These are phyloP conservation scores for Agonum fuliginosum DNA, from an alignment of 2,888 invertebrate genomes.

Conservation along the genomic window DNA sequence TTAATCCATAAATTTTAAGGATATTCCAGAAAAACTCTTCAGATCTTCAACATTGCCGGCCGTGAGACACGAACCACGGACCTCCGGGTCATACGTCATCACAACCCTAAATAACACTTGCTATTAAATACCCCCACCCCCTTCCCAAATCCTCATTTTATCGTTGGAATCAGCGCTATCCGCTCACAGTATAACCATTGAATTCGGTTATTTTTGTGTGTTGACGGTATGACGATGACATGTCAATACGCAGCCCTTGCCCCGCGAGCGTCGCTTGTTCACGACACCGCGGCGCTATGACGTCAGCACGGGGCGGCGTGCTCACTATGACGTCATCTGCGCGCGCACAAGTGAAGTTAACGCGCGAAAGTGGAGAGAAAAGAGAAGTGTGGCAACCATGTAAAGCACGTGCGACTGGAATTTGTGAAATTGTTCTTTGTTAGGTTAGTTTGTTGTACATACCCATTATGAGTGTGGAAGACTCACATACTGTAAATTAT, in stretches of 20 bases:
- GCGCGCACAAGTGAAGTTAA: background rate
- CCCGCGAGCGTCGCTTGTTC: constrained; percentile 1
- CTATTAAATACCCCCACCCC: background rate
- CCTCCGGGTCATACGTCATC: too few species aligned
- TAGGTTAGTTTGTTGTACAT: background rate
- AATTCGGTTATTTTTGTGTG: constrained; percentile 31
- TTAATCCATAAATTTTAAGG: too few species aligned
- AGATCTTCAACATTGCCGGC: too few species aligned
- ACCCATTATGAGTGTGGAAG: background rate
- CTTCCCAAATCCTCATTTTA: background rate
- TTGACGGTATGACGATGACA: constrained; percentile 44
- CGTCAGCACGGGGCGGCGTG: constrained; percentile 40
- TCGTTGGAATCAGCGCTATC: background rate
- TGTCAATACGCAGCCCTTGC: constrained; percentile 48
- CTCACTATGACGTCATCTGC: constrained; percentile 15
- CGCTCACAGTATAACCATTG: constrained; percentile 3
- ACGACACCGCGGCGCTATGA: constrained; percentile 25
- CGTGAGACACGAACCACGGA: too few species aligned
- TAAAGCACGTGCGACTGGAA: constrained; percentile 24
- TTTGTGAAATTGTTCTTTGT: background rate
- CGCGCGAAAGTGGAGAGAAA: background rate
- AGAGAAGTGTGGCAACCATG: constrained; percentile 38
- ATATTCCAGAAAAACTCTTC: too few species aligned
- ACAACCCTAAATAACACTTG: too few species aligned
- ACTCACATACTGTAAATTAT: too few species aligned